Evolutionary conservation across 1,140 invertebrate genomes (phyloP), one percentile per base, ranked within the genome.

Genomic region (Rhagoletis zephyria): DNA sequence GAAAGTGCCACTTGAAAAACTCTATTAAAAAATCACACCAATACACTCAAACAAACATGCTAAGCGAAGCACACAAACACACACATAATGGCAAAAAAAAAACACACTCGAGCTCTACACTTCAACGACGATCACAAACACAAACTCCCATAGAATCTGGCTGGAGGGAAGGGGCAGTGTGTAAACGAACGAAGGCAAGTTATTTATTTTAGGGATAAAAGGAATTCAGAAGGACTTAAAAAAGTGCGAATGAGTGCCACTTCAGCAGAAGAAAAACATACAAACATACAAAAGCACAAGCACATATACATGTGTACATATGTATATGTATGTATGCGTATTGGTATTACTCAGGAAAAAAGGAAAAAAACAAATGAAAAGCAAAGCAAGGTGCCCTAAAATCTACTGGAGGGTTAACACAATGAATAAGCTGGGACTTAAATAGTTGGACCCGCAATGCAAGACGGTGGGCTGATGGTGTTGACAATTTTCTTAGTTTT

Each of bases 181-280:
- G 60, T 45, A 10, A 63, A 85, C 74, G n/a, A 81, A 51, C 5
- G 51, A 42, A 6, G 51, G 85, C 9, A 61, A 63, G 51, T 61
- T 85, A 85, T 85, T 85, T 63, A 85, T 85, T 85, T 85, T 85
- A 85, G 60, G 85, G 85, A 85, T 85, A 85, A 85, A 85, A 85
- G 85, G 85, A 85, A 85, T 85, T 85, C 40, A 16, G 60, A 85
- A 63, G 16, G 59, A 63, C 85, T 85, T 85, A 85, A 81, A 81
- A 81, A 81, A 81, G 74, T 81, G 74, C 74, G 48, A 81, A 81
- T 81, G 74, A 81, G 74, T 81, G 74, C 51, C 74, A 81, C 74
- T 81, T 81, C 48, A 81, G 14, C 51, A 85, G 14, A 51, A 4
- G 59, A 60, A 61, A 30, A 85, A 59, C 30, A 6, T 4, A 30